Base-by-base conservation (phyloP, 2,113 vertebrate species). In the Ptychochromis oligacanthus region DNA sequence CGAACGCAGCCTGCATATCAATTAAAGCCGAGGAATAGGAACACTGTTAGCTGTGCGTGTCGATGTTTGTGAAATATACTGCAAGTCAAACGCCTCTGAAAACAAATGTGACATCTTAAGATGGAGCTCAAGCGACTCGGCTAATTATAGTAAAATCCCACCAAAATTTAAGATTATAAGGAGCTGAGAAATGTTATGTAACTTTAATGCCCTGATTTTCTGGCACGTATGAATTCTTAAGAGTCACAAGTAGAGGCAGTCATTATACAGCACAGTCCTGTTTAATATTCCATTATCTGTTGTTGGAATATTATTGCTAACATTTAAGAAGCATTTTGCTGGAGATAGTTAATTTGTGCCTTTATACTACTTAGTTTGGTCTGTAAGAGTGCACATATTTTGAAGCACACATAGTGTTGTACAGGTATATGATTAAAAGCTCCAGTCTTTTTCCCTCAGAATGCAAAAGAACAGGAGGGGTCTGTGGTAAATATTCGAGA, bases 1-100 rank as follows among this genome's bases (percentile, higher is more conserved):
- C 52, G 60, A 36, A 70, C 81, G 75, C 55, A 89, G 72, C 52
- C 87, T 91, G 89, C 61, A 90, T 89, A 38, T 79, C 46, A 91
- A 92, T 83, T 57, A 75, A 26, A 77, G 61, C 38, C 31, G 58
- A 38, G 81, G 54, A 58, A 52, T 31, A 28, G 54, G 76, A 72
- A 28, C 81, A 59, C 43, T 62, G 78, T 85, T 81, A 49, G 80
- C 64, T 38, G 20, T 56, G 86, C 70, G 36, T 82, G 78, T 57
- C 40, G 55, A 78, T 81, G 58, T 74, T 46, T 76, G 65, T 57
- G 49, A 77, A 24, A 82, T 64, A 34, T 34, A 15, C 62, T 58
- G 65, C 28, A 59, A 55, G 58, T 46, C 67, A 28, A 14, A 55
- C 22, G 22, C 34, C 4, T 70, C 58, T 20, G 49, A 56, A 40